These are phyloP conservation scores for Hoplodrina ambigua DNA, from an alignment of 2,888 invertebrate genomes.

Conservation along the genomic window DNA sequence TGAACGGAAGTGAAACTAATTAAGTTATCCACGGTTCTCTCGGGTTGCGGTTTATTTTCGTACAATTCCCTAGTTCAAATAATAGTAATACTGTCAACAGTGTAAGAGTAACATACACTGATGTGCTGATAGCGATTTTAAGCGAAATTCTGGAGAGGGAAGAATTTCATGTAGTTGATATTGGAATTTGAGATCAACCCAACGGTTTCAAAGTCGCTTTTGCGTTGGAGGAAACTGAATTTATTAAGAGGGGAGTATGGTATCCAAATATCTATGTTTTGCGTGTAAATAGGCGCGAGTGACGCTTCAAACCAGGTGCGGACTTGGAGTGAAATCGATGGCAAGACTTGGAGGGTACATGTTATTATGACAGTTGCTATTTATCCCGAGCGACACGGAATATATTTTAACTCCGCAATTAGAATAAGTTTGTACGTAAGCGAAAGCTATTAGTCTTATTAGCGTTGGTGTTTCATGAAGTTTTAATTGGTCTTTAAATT, in stretches of 20 bases:
- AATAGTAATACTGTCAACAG: conserved; percentile 88
- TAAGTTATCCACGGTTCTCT: conserved; percentile 88
- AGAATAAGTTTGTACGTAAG: conserved; percentile 74
- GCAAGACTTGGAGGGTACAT: conserved; percentile 83
- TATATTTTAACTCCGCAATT: conserved; percentile 76
- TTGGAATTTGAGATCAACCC: conserved; percentile 68
- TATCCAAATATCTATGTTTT: conserved; percentile 88
- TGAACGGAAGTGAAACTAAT: conserved; percentile 89
- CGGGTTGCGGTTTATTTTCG: conserved; percentile 87
- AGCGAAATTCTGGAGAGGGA: conserved; percentile 80
- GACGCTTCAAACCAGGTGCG: conserved; percentile 88
- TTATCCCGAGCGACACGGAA: conserved; percentile 78
- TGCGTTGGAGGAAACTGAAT: conserved; percentile 58
- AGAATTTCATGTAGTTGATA: conserved; percentile 64
- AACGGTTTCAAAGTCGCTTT: conserved; percentile 68
- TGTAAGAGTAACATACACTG: conserved; percentile 82
- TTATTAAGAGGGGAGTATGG: conserved; percentile 79
- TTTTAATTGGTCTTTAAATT: conserved; percentile 67
- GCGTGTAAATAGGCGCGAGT: conserved; percentile 87
- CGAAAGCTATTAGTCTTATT: conserved; percentile 73
- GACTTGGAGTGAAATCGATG: conserved; percentile 84
- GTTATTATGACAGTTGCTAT: conserved; percentile 88
- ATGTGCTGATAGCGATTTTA: conserved; percentile 82
- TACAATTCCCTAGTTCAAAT: conserved; percentile 83
- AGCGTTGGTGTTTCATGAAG: conserved; percentile 71